phyloP scores from a whole-genome alignment of 1,140 invertebrate species.

The Ceratosolen solmsi region DNA sequence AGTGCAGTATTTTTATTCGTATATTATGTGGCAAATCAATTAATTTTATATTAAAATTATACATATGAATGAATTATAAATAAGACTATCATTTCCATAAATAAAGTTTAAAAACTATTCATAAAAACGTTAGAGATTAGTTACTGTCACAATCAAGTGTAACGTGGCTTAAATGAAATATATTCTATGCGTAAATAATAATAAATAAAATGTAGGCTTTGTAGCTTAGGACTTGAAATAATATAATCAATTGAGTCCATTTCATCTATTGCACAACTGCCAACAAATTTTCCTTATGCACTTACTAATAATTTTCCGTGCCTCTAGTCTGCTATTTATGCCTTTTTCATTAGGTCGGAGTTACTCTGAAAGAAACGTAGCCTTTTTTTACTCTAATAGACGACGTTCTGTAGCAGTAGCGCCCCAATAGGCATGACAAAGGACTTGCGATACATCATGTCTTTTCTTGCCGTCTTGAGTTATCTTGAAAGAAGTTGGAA shows the following conservation, averaged over 20 bases:
- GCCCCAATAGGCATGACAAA: constrained; percentile 10
- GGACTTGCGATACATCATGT: constrained; percentile 15
- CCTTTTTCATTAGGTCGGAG: constrained; percentile 13
- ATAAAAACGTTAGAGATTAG: no score
- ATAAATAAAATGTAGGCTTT: no score
- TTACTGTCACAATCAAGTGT: no score
- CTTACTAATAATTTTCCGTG: neutral
- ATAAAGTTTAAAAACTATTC: no score
- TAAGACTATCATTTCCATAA: no score
- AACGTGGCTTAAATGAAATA: no score
- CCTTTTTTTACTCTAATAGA: constrained; percentile 34
- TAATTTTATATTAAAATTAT: no score
- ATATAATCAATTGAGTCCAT: neutral
- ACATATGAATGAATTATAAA: no score
- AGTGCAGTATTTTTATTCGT: no score
- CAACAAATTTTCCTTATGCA: neutral
- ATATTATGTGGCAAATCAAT: no score
- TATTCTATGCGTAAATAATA: no score
- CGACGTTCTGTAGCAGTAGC: neutral
- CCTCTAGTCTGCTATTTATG: neutral
- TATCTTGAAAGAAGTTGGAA: neutral
- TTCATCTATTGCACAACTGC: neutral
- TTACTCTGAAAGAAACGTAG: neutral
- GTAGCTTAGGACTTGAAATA: no score
- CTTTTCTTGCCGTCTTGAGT: neutral